Conservation (phyloP, 2,113 vertebrate species). For the Rissa tridactyla region DNA sequence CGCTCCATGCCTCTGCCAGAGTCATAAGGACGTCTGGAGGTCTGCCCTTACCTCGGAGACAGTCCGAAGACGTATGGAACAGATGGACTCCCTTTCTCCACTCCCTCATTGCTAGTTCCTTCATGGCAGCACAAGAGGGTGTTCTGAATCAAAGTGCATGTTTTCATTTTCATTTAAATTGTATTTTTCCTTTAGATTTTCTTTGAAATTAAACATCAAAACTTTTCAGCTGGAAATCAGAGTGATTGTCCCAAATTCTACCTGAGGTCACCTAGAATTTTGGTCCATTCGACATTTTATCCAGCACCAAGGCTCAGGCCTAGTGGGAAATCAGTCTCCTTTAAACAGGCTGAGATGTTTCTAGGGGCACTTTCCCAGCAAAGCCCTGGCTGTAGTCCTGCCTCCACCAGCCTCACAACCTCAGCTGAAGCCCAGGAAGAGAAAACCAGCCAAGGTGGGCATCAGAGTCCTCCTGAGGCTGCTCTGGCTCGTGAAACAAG, state of each 20-base stretch:
- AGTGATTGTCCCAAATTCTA: background rate
- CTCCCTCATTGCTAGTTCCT: background rate
- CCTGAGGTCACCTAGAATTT: background rate
- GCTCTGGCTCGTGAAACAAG: background rate
- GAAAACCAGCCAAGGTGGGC: background rate
- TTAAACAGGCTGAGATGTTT: background rate
- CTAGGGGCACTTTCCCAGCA: background rate
- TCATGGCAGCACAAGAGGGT: background rate
- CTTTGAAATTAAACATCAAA: background rate
- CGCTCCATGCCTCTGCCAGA: background rate
- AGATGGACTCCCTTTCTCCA: background rate
- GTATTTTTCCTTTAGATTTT: background rate
- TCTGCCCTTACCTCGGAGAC: background rate
- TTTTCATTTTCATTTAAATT: background rate
- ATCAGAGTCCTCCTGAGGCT: background rate
- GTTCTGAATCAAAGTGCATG: background rate
- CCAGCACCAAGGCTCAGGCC: background rate
- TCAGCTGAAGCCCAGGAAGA: background rate
- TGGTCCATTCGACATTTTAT: background rate
- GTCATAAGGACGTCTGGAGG: background rate
- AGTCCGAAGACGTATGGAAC: rapidly evolving
- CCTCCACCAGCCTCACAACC: background rate
- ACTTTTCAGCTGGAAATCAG: background rate
- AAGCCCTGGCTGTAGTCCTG: background rate
- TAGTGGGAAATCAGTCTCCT: background rate